phyloP scores from a whole-genome alignment of 37 sponge, comb jelly and placozoan species.

The Diacarnus erythraeanus region DNA sequence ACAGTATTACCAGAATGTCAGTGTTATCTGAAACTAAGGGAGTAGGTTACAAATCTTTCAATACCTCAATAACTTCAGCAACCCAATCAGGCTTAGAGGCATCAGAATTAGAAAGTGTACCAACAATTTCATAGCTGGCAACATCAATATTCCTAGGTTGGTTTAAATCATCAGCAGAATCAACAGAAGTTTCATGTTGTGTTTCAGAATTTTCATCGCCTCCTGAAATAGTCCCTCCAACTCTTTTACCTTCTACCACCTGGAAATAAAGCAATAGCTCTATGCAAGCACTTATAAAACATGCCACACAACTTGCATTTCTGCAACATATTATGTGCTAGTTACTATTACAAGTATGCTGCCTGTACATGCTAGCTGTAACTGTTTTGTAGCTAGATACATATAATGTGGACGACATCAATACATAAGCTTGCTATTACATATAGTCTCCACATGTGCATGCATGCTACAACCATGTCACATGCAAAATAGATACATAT shows the following conservation, averaged over 20 bases:
- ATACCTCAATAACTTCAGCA: constrained; percentile 39
- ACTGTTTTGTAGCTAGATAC: too few relatives aligned
- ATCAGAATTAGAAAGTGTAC: constrained; percentile 54
- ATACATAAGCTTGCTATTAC: background rate
- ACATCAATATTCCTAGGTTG: background rate
- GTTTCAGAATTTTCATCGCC: background rate
- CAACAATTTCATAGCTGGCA: constrained; percentile 68
- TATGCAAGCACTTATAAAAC: too few relatives aligned
- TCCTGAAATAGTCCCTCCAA: background rate
- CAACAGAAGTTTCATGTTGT: background rate
- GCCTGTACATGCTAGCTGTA: too few relatives aligned
- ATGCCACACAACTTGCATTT: too few relatives aligned
- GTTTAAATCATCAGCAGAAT: background rate
- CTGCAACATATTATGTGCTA: too few relatives aligned
- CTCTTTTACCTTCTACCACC: constrained; percentile 8
- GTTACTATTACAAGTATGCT: too few relatives aligned
- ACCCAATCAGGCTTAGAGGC: constrained; percentile 73
- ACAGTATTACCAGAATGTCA: too few relatives aligned
- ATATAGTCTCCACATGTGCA: background rate
- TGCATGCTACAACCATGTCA: too few relatives aligned
- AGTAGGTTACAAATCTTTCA: too few relatives aligned
- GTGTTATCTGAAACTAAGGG: too few relatives aligned
- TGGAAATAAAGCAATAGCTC: background rate
- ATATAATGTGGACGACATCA: too few relatives aligned
- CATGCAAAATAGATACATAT: too few relatives aligned